These are phyloP conservation scores for Glaucidium brasilianum DNA, from an alignment of 2,113 vertebrate species.

Conservation along the genomic window DNA sequence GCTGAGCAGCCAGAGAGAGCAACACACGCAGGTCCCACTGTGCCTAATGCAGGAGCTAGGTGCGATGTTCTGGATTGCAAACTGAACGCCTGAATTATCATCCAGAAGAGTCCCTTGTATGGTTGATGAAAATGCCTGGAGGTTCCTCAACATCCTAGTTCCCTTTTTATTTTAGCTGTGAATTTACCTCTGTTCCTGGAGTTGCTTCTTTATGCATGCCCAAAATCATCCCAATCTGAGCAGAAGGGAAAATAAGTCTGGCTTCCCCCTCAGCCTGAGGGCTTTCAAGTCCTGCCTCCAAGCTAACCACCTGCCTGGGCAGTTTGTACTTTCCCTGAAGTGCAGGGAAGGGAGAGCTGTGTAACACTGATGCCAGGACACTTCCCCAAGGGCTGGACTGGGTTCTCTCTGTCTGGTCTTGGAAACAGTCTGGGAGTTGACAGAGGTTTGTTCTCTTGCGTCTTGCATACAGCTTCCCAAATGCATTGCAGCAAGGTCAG, in stretches of 20 bases:
- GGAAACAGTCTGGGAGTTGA: background rate
- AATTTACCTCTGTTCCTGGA: background rate
- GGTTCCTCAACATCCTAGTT: background rate
- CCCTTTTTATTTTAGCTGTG: background rate
- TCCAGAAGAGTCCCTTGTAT: background rate
- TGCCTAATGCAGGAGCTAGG: background rate
- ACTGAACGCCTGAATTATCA: background rate
- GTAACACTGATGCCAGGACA: rapidly evolving
- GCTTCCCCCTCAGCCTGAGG: background rate
- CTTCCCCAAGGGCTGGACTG: background rate
- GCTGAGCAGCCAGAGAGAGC: background rate
- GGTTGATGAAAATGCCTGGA: background rate
- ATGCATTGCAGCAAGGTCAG: background rate
- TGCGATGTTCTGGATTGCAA: background rate
- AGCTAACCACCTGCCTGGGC: background rate
- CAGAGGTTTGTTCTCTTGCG: background rate
- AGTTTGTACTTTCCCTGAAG: background rate
- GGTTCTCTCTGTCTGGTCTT: background rate
- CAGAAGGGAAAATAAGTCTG: background rate
- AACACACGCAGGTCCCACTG: rapidly evolving
- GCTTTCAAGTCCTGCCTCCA: background rate
- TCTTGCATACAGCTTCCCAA: rapidly evolving
- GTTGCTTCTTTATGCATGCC: rapidly evolving
- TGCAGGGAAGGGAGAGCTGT: background rate
- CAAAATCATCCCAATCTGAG: background rate